Conservation (phyloP, 2,888 invertebrate species). For the Cheilosia vulpina region DNA sequence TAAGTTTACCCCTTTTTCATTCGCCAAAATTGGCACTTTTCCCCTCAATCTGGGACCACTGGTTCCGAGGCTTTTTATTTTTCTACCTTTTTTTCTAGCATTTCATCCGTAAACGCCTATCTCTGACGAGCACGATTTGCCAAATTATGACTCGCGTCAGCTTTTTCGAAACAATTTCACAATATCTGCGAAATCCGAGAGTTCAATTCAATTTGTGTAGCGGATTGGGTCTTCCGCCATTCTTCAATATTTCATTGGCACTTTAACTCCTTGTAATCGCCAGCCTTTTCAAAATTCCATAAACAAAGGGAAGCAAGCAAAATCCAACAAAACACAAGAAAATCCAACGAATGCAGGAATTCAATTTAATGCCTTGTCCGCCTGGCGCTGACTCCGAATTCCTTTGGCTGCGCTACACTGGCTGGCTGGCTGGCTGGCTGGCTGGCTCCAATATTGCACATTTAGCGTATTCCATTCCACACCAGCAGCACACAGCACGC, state of each 20-base stretch:
- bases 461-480: slow-evolving; percentile 20
- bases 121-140: no score
- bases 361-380: slow-evolving; percentile 42
- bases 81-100: no score
- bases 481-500: slow-evolving; percentile 54
- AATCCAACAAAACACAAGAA: slow-evolving; percentile 2
- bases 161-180: no score
- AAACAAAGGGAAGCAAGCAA: slow-evolving; percentile 12
- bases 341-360: slow-evolving; percentile 30
- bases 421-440: background rate
- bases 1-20: no score
- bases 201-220: no score
- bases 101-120: no score
- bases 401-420: background rate
- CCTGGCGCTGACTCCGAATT: slow-evolving; percentile 55
- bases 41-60: no score
- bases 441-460: slow-evolving; percentile 50
- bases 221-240: background rate
- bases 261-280: background rate
- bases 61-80: no score
- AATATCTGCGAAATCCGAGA: no score
- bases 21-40: no score
- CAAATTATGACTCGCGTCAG: no score
- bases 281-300: background rate
- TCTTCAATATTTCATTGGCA: background rate